phyloP scores from a whole-genome alignment of 2,888 invertebrate genomes.

The Parelbella ahira region DNA sequence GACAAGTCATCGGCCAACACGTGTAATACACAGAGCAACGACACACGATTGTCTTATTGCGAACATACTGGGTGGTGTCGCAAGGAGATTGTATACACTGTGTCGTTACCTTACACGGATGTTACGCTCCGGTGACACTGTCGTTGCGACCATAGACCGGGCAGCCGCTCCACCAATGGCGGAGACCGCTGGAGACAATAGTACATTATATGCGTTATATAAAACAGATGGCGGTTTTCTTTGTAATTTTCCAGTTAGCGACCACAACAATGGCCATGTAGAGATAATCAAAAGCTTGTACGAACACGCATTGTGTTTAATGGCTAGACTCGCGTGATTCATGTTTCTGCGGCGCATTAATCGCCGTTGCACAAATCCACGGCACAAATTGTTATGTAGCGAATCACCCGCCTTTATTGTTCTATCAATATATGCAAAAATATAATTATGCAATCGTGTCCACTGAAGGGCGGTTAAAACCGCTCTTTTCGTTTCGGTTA shows the following conservation, averaged over 20 bases:
- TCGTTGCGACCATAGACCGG: conserved; percentile 44
- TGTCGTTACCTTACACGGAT: conserved; percentile 38
- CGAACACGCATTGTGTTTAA: conserved; percentile 38
- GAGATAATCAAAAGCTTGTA: conserved; percentile 53
- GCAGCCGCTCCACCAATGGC: conserved; percentile 35
- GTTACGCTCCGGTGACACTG: conserved; percentile 51
- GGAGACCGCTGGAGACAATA: conserved; percentile 36
- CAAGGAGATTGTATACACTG: conserved; percentile 28
- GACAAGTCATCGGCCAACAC: conserved; percentile 29
- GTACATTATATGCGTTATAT: conserved; percentile 30
- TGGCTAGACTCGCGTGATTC: conserved; percentile 20
- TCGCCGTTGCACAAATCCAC: conserved; percentile 3
- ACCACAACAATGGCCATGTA: conserved; percentile 60
- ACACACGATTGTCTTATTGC: conserved; percentile 23
- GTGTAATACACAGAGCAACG: conserved; percentile 33
- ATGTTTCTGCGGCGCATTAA: conserved; percentile 2
- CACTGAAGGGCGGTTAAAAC: too few relatives aligned
- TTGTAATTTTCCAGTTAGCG: conserved; percentile 72
- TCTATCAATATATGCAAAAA: too few relatives aligned
- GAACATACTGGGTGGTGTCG: conserved; percentile 27
- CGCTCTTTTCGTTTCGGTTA: too few relatives aligned
- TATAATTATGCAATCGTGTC: too few relatives aligned
- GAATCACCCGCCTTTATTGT: too few relatives aligned
- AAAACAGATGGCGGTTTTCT: conserved; percentile 46
- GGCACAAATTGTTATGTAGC: too few relatives aligned